Percentiles rank a stretch among this genome's conserved stretches.
phyloP scores from a whole-genome alignment of 2,888 invertebrate species.

The Ceratothoa steindachneri region DNA sequence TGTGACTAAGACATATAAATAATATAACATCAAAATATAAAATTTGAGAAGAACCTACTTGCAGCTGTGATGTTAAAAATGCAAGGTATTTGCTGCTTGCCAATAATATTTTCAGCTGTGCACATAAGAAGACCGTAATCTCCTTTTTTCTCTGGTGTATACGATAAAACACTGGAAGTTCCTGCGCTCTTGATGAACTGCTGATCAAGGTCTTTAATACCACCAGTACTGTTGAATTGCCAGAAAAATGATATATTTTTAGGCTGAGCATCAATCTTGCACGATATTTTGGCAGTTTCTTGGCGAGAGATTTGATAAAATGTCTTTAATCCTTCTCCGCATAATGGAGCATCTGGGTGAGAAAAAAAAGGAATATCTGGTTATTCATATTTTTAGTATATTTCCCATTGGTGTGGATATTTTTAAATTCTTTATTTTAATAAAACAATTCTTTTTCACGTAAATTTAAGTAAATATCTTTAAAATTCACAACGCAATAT shows the following conservation, averaged over 20 bases:
- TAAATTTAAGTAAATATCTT: too few relatives aligned
- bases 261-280: slow-evolving; percentile 39
- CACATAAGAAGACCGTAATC: slow-evolving; percentile 43
- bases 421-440: too few relatives aligned
- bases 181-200: slow-evolving; percentile 22
- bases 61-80: slow-evolving; percentile 40
- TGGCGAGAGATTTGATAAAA: slow-evolving; percentile 39
- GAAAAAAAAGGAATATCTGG: too few relatives aligned
- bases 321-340: slow-evolving; percentile 23
- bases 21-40: too few relatives aligned
- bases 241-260: slow-evolving; percentile 41
- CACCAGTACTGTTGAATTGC: slow-evolving; percentile 41
- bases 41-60: slow-evolving; percentile 30
- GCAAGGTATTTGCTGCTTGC: slow-evolving; percentile 35
- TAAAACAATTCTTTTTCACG: too few relatives aligned
- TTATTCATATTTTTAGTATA: too few relatives aligned
- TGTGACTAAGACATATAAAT: too few relatives aligned
- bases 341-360: slow-evolving; percentile 37
- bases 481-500: too few relatives aligned
- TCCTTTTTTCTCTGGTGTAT: slow-evolving; percentile 36
- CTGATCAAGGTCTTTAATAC: slow-evolving; percentile 30
- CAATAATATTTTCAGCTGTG: slow-evolving; percentile 35
- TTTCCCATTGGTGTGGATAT: too few relatives aligned
- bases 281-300: slow-evolving; percentile 39
- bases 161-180: slow-evolving; percentile 33